phyloP scores from a whole-genome alignment of 2,888 invertebrate genomes.

The Hydroisotoma schaefferi region DNA sequence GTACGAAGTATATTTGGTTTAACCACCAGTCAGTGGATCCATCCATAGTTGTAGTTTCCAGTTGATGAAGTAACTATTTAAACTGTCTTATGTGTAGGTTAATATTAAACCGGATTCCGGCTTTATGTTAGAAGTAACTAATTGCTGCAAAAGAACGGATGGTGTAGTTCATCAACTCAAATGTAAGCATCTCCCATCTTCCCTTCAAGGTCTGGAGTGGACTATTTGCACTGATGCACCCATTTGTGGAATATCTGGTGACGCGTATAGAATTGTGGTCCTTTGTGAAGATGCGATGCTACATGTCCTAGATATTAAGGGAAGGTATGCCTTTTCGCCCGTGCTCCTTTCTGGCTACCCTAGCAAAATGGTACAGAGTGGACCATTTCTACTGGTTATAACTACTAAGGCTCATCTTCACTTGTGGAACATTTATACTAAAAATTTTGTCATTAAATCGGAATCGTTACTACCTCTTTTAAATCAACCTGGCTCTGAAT shows the following conservation, averaged over 20 bases:
- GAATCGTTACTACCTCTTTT: conserved; percentile 58
- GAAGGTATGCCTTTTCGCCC: conserved; percentile 57
- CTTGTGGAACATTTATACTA: conserved; percentile 62
- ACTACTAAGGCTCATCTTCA: conserved; percentile 58
- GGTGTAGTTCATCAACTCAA: conserved; percentile 33
- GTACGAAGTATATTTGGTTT: not conserved
- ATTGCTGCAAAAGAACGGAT: conserved; percentile 26
- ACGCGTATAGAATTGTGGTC: conserved; percentile 55
- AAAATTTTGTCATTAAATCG: conserved; percentile 60
- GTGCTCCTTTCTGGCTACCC: conserved; percentile 60
- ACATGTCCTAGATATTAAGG: conserved; percentile 59
- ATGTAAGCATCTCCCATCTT: conserved; percentile 34
- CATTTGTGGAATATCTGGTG: conserved; percentile 62
- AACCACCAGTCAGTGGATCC: too few species aligned
- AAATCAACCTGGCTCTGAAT: conserved; percentile 32
- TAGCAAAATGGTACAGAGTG: conserved; percentile 59
- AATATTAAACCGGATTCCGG: conserved; percentile 22
- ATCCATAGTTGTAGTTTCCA: too few species aligned
- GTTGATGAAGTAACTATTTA: not conserved
- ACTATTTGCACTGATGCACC: conserved; percentile 64
- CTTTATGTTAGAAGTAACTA: conserved; percentile 36
- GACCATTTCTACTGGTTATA: conserved; percentile 57
- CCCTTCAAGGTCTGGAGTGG: conserved; percentile 62
- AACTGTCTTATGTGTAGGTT: conserved; percentile 16
- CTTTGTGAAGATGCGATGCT: conserved; percentile 67